These are phyloP conservation scores for Agonopterix subpropinquella DNA, from an alignment of 2,888 invertebrate genomes.

Conservation along the genomic window DNA sequence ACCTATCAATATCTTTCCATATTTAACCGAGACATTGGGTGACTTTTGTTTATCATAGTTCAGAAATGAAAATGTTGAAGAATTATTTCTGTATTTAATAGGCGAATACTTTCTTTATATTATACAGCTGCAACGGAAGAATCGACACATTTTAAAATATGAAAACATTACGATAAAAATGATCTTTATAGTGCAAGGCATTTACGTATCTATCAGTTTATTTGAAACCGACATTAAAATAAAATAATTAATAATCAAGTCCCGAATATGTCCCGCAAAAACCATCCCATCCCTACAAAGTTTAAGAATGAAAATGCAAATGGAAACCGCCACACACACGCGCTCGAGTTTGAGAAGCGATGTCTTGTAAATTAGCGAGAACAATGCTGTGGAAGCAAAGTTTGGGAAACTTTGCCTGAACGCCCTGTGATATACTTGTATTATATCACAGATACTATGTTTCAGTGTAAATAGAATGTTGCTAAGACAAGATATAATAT, in stretches of 20 bases:
- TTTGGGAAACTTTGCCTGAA: constrained; percentile 4
- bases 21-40: too few relatives aligned
- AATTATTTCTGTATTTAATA: too few relatives aligned
- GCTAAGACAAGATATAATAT: too few relatives aligned
- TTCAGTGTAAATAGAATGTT: too few relatives aligned
- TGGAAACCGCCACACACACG: constrained; percentile 27
- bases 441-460: not conserved
- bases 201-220: not conserved
- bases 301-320: constrained; percentile 30
- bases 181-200: not conserved
- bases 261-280: not conserved
- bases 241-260: constrained; percentile 2
- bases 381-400: constrained; percentile 20
- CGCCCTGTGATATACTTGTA: not conserved
- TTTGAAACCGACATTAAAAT: not conserved
- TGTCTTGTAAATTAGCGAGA: constrained; percentile 36
- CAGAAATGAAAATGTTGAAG: too few relatives aligned
- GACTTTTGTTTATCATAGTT: too few relatives aligned
- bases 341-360: constrained; percentile 24
- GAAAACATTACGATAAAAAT: too few relatives aligned
- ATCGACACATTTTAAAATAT: too few relatives aligned
- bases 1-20: too few relatives aligned
- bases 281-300: not conserved
- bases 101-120: too few relatives aligned
- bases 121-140: too few relatives aligned